Base-by-base conservation (phyloP, 2,797 vertebrate genomes). In the Sebastes taczanowskii region DNA sequence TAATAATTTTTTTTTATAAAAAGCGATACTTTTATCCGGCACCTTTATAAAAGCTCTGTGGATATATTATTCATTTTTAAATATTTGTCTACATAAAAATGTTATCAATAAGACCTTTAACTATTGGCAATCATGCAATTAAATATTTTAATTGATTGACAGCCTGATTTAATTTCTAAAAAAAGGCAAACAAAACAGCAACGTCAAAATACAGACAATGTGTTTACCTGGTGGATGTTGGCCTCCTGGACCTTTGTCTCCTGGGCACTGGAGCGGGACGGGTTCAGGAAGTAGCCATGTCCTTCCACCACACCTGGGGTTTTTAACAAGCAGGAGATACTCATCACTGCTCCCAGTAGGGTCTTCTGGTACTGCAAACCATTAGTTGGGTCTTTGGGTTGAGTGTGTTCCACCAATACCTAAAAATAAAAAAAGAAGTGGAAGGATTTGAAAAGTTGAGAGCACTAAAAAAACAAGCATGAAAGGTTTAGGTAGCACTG, bases 221-320 rank as follows among this genome's bases (percentile, higher is more conserved):
- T 29, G 4, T 85, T 78, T 74, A 99, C 99, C 97, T 99, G 98
- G 88, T 99, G 98, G 86, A 99, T 97, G 92, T 98, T 99, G 86
- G 97, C 97, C 85, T 99, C 98, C 87, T 99, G 98, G 67, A 99
- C 96, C 93, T 99, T 99, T 83, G 98, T 99, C 93, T 99, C 98
- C 80, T 99, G 98, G 2, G 97, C 96, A 56, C 98, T 98, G 86
- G 97, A 98, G 27, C 97, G 97, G 46, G 98, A 98, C 1, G 98
- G 98, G 85, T 96, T 99, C 86, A 98, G 92, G 85, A 99, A 99
- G 90, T 98, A 99, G 27, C 95, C 94, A 1, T 99, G 99, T 77
- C 95, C 98, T 93, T 99, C 99, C 83, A 99, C 96, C 6, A 99
- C 96, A 0, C 99, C 98, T 0, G 99, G 97, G 38, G 97, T 99